Evolutionary conservation across 2,888 invertebrate species (phyloP), one percentile per base, ranked within the genome.

Genomic region (Ormyrus labotus): DNA sequence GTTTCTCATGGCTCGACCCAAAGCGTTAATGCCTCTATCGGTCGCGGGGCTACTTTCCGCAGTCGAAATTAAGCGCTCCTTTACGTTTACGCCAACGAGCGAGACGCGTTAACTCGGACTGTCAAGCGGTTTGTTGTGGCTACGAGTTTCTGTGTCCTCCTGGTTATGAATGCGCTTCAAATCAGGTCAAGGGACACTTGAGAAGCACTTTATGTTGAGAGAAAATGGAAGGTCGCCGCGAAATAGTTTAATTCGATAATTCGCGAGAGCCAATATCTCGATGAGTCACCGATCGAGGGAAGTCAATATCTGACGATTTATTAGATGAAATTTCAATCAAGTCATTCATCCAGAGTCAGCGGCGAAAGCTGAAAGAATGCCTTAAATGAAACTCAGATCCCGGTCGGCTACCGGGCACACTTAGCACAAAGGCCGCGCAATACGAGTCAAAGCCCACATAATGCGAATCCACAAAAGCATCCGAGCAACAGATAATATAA

Each of bases 71-170:
- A 76, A 69, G 69, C 53, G 76, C 48, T 61, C 47, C 9, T 34
- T 65, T 57, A 34, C 65, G 73, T 13, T 13, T 73, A 48, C 64
- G 57, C 73, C 64, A 19, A 11, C 57, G 64, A 75, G 63, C 61
- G 53, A 34, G 57, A 75, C 60, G 51, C 48, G 53, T 76, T 76
- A 76, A 76, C 69, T 76, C 61, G 69, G 60, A 53, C 34, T 63
- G 10, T 48, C 48, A 48, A 55, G 72, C 63, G 34, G 73, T 57
- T 51, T 76, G 69, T 63, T 76, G 34, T 34, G 34, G 34, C 34
- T 34, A 34, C 34, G 34, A 34, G 34, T 34, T 34, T 34, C 34
- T 4, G 3, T 4, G 19, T 19, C 19, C 34, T 34, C 34, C 34
- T 34, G 34, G 4, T 34, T 34, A 34, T 34, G 34, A 34, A 34